These are phyloP conservation scores for Semotilus atromaculatus DNA, from an alignment of 2,797 vertebrate species.

Conservation along the genomic window DNA sequence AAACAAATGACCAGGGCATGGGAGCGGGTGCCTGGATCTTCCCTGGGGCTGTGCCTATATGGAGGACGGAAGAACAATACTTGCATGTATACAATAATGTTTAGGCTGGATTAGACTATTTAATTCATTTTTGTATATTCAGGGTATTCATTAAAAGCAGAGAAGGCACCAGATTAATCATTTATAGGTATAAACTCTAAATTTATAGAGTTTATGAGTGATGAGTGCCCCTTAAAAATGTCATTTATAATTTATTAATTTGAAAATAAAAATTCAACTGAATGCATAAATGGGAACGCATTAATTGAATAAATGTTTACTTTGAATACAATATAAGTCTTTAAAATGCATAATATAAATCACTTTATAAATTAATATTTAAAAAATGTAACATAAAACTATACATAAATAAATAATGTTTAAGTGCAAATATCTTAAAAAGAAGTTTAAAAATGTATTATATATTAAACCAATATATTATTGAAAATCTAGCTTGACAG, in stretches of 20 bases:
- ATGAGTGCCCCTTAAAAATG: neutral
- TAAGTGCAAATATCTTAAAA: neutral
- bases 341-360: neutral
- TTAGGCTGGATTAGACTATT: neutral
- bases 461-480: neutral
- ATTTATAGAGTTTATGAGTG: no score
- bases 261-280: no score
- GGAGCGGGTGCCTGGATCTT: neutral
- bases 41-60: constrained; percentile 19
- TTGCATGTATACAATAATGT: neutral
- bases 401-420: neutral
- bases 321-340: neutral
- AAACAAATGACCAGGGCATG: constrained; percentile 63
- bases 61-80: constrained; percentile 22
- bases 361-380: neutral
- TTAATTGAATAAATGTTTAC: neutral
- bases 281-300: neutral
- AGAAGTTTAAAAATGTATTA: neutral
- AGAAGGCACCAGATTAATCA: neutral
- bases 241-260: neutral
- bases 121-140: neutral
- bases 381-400: neutral
- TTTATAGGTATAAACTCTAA: neutral
- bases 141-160: neutral
- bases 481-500: neutral